phyloP scores from a whole-genome alignment of 2,113 vertebrate species.

The Salminus brasiliensis region DNA sequence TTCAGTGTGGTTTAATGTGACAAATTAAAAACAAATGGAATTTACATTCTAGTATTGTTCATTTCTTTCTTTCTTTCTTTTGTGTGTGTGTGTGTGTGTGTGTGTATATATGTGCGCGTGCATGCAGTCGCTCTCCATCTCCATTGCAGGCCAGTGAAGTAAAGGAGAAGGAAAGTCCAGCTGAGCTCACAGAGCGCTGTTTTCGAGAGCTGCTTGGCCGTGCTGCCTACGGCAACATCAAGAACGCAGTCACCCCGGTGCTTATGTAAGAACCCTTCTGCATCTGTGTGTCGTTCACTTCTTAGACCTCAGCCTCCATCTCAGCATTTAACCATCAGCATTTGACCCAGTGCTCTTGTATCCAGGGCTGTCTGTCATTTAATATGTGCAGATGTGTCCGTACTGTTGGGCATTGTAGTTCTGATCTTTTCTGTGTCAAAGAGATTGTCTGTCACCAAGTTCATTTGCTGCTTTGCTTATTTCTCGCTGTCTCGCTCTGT shows the following conservation, averaged over 20 bases:
- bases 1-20: background rate
- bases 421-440: background rate
- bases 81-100: constrained; percentile 44
- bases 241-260: constrained; percentile 93
- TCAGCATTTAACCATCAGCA: background rate
- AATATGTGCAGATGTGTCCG: background rate
- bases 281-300: background rate
- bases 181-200: constrained; percentile 91
- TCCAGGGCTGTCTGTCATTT: background rate
- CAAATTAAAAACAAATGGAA: background rate
- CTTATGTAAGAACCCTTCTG: constrained; percentile 82
- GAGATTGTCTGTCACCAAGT: background rate
- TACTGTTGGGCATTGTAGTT: background rate
- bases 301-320: background rate
- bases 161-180: constrained; percentile 93
- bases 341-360: background rate
- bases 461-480: background rate
- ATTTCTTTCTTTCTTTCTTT: constrained; percentile 35
- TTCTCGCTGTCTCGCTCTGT: constrained; percentile 42
- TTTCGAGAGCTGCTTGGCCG: constrained; percentile 93
- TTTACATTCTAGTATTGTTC: too few species aligned
- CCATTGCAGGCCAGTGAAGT: constrained; percentile 90
- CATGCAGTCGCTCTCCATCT: constrained; percentile 87
- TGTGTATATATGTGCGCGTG: background rate
- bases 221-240: constrained; percentile 94